Base-by-base conservation (phyloP, 2,797 vertebrate genomes). In the Urosaurus nigricauda region DNA sequence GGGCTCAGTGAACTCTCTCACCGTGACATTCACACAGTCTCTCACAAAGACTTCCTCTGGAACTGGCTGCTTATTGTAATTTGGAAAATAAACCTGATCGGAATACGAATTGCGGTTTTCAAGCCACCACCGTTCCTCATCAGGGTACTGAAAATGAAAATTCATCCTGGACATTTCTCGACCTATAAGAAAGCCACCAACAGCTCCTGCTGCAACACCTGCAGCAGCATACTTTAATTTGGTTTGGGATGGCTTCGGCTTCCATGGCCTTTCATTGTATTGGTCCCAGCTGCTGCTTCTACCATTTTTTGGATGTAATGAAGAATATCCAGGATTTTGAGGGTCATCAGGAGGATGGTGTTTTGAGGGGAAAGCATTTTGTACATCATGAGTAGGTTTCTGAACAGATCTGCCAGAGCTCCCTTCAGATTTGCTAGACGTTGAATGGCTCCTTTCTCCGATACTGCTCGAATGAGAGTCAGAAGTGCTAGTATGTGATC, bases 31-130 rank as follows among this genome's bases (percentile, higher is more conserved):
- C 89, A 94, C 93, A 0, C 96, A 96, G 79, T 96, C 96, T 0
- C 87, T 90, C 84, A 96, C 95, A 5, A 96, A 96, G 79, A 32
- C 94, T 47, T 96, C 95, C 89, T 95, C 80, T 73, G 60, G 87
- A 74, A 9, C 88, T 75, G 95, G 91, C 78, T 91, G 79, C 24
- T 93, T 8, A 13, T 68, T 81, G 37, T 85, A 90, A 0, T 89
- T 89, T 58, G 29, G 92, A 89, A 95, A 95, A 88, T 95, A 96
- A 79, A 96, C 95, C 70, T 83, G 92, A 88, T 93, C 90, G 24
- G 95, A 93, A 89, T 96, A 96, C 32, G 93, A 94, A 84, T 96
- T 3, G 84, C 93, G 93, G 91, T 96, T 96, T n/a, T 93, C 93
- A 0, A 93, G 90, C 81, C 96, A 96, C 90, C 96, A 96, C 4